These are phyloP conservation scores for Troglohyphantes excavatus DNA, from an alignment of 2,888 invertebrate species.

Conservation along the genomic window DNA sequence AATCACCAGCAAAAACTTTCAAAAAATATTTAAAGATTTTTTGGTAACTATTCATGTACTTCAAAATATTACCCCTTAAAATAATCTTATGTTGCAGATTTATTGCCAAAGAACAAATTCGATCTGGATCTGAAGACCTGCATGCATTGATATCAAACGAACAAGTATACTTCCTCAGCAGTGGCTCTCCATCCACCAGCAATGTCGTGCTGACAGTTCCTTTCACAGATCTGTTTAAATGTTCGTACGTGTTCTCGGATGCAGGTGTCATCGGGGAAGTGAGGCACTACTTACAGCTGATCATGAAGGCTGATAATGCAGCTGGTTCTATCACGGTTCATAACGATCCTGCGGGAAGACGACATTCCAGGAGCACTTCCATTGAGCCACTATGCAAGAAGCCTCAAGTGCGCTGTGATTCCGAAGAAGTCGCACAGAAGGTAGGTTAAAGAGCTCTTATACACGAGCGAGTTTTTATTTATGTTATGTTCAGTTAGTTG, in stretches of 20 bases:
- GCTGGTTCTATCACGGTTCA: constrained; percentile 83
- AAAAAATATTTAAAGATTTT: no score
- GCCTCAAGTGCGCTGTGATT: constrained; percentile 90
- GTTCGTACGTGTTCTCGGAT: constrained; percentile 79
- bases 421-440: constrained; percentile 86
- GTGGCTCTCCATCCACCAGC: constrained; percentile 81
- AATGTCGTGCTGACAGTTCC: constrained; percentile 82
- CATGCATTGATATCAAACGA: constrained; percentile 90
- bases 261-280: constrained; percentile 68
- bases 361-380: constrained; percentile 65
- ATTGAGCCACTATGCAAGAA: constrained; percentile 84
- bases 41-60: no score
- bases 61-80: no score
- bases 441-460: constrained; percentile 79
- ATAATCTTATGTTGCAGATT: constrained; percentile 83
- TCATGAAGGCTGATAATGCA: constrained; percentile 85
- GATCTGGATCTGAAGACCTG: constrained; percentile 90
- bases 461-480: no score
- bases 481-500: no score
- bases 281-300: constrained; percentile 85
- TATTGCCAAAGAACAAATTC: constrained; percentile 91
- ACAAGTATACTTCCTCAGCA: constrained; percentile 88
- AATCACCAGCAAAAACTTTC: no score
- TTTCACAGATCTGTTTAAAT: constrained; percentile 81
- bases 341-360: constrained; percentile 80